Evolutionary conservation across 2,888 invertebrate species (phyloP).

Genomic region (Lumbricus terrestris): DNA sequence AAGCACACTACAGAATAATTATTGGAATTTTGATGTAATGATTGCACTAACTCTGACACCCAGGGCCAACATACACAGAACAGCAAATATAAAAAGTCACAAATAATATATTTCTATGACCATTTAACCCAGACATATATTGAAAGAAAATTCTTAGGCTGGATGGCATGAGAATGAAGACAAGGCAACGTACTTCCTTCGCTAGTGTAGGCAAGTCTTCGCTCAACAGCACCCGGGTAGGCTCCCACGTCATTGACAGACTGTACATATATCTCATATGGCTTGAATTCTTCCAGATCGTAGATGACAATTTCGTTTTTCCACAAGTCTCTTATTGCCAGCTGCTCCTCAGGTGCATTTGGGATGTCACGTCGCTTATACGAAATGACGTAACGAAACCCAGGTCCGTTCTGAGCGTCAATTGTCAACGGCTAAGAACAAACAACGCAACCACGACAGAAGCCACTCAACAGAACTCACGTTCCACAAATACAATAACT

Average conservation of each 20-base stretch:
- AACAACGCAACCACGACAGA: background rate
- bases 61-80: background rate
- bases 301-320: constrained; percentile 69
- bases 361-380: constrained; percentile 74
- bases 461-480: background rate
- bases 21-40: no score
- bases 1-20: no score
- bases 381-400: constrained; percentile 85
- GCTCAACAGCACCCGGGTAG: constrained; percentile 62
- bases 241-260: constrained; percentile 86
- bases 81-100: background rate
- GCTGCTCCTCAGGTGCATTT: constrained; percentile 68
- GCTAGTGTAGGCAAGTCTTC: constrained; percentile 71
- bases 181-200: constrained; percentile 63
- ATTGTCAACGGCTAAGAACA: constrained; percentile 78
- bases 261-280: constrained; percentile 84
- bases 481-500: background rate
- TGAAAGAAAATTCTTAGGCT: no score
- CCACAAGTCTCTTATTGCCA: constrained; percentile 73
- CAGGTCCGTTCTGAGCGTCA: constrained; percentile 92
- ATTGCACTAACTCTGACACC: no score
- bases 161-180: no score
- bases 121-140: background rate
- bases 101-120: background rate
- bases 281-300: constrained; percentile 79